A percentile compares a stretch with the other conserved stretches of the same genome.
These are phyloP conservation scores for Rhincodon typus DNA, from an alignment of 2,797 vertebrate genomes.

Conservation along the genomic window DNA sequence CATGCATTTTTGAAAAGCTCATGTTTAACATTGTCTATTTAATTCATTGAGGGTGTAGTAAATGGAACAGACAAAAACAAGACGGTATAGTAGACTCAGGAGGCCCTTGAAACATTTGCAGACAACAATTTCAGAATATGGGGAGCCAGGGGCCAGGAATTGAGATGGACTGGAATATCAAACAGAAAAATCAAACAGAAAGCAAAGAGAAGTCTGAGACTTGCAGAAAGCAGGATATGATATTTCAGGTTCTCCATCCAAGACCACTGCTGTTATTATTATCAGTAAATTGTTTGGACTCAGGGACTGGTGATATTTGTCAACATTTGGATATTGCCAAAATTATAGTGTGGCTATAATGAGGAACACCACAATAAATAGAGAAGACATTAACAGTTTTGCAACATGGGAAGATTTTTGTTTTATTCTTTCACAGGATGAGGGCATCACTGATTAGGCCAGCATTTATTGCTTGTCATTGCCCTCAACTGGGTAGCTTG, in stretches of 20 bases:
- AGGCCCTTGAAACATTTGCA: too few relatives aligned
- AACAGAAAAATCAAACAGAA: neutral
- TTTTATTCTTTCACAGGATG: neutral
- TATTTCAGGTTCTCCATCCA: neutral
- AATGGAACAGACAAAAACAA: too few relatives aligned
- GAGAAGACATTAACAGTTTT: neutral
- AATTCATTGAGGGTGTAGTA: too few relatives aligned
- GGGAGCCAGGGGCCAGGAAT: too few relatives aligned
- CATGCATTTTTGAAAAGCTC: too few relatives aligned
- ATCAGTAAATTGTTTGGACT: neutral
- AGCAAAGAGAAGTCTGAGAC: neutral
- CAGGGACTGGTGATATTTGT: neutral
- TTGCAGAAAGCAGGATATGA: neutral
- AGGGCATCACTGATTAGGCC: neutral
- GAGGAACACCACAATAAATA: neutral
- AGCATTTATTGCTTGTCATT: neutral
- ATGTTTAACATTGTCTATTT: too few relatives aligned
- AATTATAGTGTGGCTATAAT: neutral
- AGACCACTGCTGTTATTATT: neutral
- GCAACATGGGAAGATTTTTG: neutral
- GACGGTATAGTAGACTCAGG: too few relatives aligned
- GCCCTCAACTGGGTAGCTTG: neutral
- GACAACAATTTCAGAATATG: too few relatives aligned
- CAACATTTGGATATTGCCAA: neutral
- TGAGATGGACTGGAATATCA: too few relatives aligned